Evolutionary conservation across 2,888 invertebrate genomes (phyloP), one percentile per base, ranked within the genome.

Genomic region (Lottia scabra): DNA sequence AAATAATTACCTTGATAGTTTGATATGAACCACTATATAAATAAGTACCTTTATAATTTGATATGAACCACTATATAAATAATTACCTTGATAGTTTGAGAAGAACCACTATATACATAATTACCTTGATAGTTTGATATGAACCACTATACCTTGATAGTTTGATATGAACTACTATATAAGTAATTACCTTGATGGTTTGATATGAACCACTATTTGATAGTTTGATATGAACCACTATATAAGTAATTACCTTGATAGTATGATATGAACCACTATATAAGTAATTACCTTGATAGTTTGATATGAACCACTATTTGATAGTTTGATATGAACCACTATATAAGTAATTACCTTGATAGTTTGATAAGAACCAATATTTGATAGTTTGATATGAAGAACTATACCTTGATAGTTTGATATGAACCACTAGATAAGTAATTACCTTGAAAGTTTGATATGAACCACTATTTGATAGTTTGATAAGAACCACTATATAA

Each of bases 101-200:
- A n/a, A n/a, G n/a, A n/a, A n/a, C n/a, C n/a, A n/a, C n/a, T n/a
- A n/a, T n/a, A n/a, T 10, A 38, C 5, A 10, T 8, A 38, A 38
- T 38, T 38, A 87, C 88, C 84, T 88, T 88, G 45, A 89, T 86
- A 15, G 88, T 89, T 71, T 89, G 88, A 72, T 88, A 89, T 12
- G 88, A 89, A n/a, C 89, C 89, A 75, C 86, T 86, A 72, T 86
- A 88, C n/a, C n/a, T n/a, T n/a, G n/a, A n/a, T n/a, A n/a, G n/a
- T n/a, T n/a, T n/a, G n/a, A n/a, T n/a, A n/a, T n/a, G n/a, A n/a
- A n/a, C n/a, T n/a, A n/a, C n/a, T n/a, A n/a, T n/a, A n/a, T 10
- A 38, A 38, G 38, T 8, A 38, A 38, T 38, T 38, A 87, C 88
- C 84, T 88, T 88, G 45, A 89, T 86, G 13, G 88, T 89, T 71